These are phyloP conservation scores for Cariama cristata DNA, from an alignment of 2,113 vertebrate species.

Conservation along the genomic window DNA sequence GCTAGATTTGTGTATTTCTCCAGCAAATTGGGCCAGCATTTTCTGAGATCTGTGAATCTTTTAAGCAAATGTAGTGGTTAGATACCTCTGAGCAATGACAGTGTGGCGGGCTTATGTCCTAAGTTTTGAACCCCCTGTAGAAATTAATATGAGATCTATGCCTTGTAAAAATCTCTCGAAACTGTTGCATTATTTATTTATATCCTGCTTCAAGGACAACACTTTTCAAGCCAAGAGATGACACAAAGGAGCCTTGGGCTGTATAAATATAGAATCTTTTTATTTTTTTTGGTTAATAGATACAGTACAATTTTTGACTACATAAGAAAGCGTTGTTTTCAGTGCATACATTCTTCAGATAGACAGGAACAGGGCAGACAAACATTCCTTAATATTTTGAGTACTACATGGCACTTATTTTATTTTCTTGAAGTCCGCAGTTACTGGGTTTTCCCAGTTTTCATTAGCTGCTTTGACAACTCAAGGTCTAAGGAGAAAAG, in stretches of 20 bases:
- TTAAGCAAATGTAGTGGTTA: neutral
- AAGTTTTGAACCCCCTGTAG: neutral
- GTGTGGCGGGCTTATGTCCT: neutral
- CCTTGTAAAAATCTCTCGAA: neutral
- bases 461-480: neutral
- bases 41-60: neutral
- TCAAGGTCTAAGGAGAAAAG: neutral
- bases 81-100: neutral
- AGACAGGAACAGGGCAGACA: constrained; percentile 50
- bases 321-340: constrained; percentile 71
- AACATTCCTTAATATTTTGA: constrained; percentile 32
- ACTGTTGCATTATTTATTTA: constrained; percentile 27
- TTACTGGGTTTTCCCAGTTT: constrained; percentile 11
- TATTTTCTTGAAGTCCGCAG: neutral
- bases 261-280: constrained; percentile 80
- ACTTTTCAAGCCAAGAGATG: constrained; percentile 21
- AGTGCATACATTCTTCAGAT: constrained; percentile 78
- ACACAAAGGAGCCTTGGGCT: constrained; percentile 48
- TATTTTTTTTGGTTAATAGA: constrained; percentile 78
- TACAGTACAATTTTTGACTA: constrained; percentile 74
- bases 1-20: neutral
- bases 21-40: neutral
- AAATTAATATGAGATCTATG: neutral
- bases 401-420: neutral
- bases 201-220: neutral